Percentiles rank a stretch among this genome's conserved stretches.
Conservation (phyloP, 2,113 vertebrate species). For the Ophthalmolycus amberensis region DNA sequence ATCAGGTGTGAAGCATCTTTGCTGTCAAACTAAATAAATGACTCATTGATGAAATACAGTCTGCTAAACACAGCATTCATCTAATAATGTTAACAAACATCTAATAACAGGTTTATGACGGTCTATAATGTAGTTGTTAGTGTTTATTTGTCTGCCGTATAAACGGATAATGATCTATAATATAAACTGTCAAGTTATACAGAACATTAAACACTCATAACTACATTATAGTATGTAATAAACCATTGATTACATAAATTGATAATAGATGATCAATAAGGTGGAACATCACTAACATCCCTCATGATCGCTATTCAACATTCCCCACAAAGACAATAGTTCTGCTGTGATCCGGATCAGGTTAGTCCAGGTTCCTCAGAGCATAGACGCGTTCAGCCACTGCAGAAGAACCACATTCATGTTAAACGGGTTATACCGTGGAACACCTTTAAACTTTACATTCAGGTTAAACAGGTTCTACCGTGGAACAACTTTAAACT, state of each 20-base stretch:
- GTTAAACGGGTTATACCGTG: neutral
- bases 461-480: too few species aligned
- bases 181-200: too few species aligned
- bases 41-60: neutral
- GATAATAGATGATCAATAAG: too few species aligned
- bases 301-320: neutral
- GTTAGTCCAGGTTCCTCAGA: conserved; percentile 37
- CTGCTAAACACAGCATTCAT: too few species aligned
- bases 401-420: conserved; percentile 42
- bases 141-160: too few species aligned
- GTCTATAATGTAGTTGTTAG: neutral
- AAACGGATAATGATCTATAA: too few species aligned
- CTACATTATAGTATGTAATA: neutral
- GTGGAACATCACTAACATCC: neutral
- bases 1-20: neutral
- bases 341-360: neutral
- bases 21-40: neutral
- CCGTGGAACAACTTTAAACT: too few species aligned
- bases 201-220: too few species aligned
- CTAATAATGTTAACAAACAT: too few species aligned
- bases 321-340: neutral
- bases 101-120: neutral
- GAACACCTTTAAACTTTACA: neutral
- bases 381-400: conserved; percentile 67
- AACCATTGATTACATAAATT: neutral